Evolutionary conservation across 1,140 invertebrate species (phyloP), one percentile per base, ranked within the genome.

Genomic region (Galleria mellonella): DNA sequence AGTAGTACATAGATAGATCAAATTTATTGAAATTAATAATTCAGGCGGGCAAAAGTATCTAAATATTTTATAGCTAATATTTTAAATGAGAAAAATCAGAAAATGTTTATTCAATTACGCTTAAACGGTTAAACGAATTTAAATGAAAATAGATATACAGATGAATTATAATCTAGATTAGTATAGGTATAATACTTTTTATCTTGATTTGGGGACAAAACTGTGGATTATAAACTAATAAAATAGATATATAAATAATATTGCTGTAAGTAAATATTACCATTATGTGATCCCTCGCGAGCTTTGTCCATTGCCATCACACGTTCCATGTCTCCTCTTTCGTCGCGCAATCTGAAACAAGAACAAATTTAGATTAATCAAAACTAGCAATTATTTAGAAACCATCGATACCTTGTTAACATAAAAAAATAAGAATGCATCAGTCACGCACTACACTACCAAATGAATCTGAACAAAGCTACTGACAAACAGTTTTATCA

Each of bases 231-330:
- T 9, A 2, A 4, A 4, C 2, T n/a, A 9, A 9, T 31, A 31
- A n/a, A n/a, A n/a, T n/a, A n/a, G n/a, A n/a, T n/a, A n/a, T n/a
- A n/a, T n/a, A 31, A 4, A 31, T 31, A 31, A 31, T n/a, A n/a
- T 31, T 3, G 10, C 4, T 35, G 9, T 15, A 32, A 32, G 10
- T 35, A 35, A 35, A 13, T 35, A 29, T 91, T 88, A 95, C 94
- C 93, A 87, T 95, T 94, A 86, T 94, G 92, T 76, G 93, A 94
- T 84, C 92, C 95, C 84, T 94, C 93, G 66, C 93, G 89, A 53
- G 91, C 92, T 88, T 95, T 95, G 72, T 95, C 94, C 82, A 94
- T 88, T 39, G 90, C 92, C 69, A 91, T 87, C 47, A 90, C 91
- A 85, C 93, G 89, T 72, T 94, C 93, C 56, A 91, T 90, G 62